A percentile compares a stretch with the other conserved stretches of the same genome.
These are phyloP conservation scores for Vanessa tameamea DNA, from an alignment of 1,140 invertebrate genomes.

Conservation along the genomic window DNA sequence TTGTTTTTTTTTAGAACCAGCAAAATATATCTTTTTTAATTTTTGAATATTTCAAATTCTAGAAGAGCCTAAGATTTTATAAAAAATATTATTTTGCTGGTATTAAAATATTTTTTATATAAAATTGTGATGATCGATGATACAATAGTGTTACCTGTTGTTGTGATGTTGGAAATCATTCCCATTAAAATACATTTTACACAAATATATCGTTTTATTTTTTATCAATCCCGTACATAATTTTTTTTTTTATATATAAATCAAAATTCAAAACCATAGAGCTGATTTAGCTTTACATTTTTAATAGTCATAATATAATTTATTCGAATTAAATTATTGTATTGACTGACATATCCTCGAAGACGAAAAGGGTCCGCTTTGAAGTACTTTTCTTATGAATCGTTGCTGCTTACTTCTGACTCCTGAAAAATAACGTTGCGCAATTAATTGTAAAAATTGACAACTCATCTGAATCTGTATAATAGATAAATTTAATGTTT, in stretches of 20 bases:
- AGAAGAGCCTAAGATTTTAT: background rate
- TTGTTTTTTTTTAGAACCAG: conserved; percentile 8
- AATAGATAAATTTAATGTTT: too few species aligned
- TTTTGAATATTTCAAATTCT: background rate
- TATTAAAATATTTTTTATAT: conserved; percentile 10
- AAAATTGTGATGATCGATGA: conserved; percentile 25
- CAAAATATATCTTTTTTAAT: conserved; percentile 11
- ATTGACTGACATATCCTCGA: too few species aligned
- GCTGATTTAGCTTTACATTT: too few species aligned
- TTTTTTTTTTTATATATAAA: background rate
- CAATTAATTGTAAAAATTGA: too few species aligned
- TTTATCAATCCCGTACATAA: background rate
- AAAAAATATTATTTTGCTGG: conserved; percentile 10
- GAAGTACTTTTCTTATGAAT: background rate
- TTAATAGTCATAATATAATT: too few species aligned
- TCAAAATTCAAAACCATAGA: too few species aligned
- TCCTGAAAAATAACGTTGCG: conserved; percentile 38
- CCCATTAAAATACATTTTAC: conserved; percentile 78
- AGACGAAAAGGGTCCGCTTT: too few species aligned
- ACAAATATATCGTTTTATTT: conserved; percentile 59
- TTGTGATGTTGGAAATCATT: conserved; percentile 75
- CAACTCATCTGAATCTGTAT: too few species aligned
- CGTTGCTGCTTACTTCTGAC: conserved; percentile 36
- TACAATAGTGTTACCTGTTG: conserved; percentile 43
- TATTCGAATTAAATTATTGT: too few species aligned